Conservation (phyloP, 2,113 vertebrate species). For the Chaetodon trifascialis region DNA sequence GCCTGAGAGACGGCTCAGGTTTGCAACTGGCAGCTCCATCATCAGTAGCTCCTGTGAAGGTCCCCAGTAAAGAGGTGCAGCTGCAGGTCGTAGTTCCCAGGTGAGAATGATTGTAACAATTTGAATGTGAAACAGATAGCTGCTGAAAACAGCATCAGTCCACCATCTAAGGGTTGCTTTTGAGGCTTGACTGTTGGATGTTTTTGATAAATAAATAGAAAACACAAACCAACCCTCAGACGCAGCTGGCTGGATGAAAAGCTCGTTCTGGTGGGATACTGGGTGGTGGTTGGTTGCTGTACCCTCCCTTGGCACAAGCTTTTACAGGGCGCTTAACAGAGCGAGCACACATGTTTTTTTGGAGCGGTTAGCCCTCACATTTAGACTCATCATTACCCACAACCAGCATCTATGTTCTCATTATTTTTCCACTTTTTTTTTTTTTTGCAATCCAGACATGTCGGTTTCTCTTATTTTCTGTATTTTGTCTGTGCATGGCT, state of each 20-base stretch:
- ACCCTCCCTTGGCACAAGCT: constrained; percentile 60
- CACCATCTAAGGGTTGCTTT: constrained; percentile 15
- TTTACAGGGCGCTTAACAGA: constrained; percentile 62
- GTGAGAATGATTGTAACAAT: constrained; percentile 38
- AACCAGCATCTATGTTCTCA: constrained; percentile 61
- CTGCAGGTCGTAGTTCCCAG: constrained; percentile 26
- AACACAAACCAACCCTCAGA: constrained; percentile 43
- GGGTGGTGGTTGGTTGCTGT: constrained; percentile 55
- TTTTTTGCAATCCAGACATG: constrained; percentile 52
- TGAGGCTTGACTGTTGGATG: constrained; percentile 35
- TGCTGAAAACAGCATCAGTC: constrained; percentile 21
- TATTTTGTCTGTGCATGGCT: constrained; percentile 48
- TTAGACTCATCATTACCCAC: constrained; percentile 73
- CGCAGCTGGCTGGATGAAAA: constrained; percentile 63
- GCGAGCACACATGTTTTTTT: constrained; percentile 67
- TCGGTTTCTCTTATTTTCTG: constrained; percentile 56
- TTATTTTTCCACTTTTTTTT: constrained; percentile 61
- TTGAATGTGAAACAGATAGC: constrained; percentile 1
- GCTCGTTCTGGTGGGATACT: constrained; percentile 43
- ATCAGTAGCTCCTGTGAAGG: constrained; percentile 7
- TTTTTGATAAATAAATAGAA: constrained; percentile 63
- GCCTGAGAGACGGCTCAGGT: background rate
- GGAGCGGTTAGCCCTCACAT: constrained; percentile 65
- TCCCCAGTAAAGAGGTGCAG: background rate
- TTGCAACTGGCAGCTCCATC: background rate